Conservation (phyloP, 2,113 vertebrate genomes). For the Aplodontia rufa region DNA sequence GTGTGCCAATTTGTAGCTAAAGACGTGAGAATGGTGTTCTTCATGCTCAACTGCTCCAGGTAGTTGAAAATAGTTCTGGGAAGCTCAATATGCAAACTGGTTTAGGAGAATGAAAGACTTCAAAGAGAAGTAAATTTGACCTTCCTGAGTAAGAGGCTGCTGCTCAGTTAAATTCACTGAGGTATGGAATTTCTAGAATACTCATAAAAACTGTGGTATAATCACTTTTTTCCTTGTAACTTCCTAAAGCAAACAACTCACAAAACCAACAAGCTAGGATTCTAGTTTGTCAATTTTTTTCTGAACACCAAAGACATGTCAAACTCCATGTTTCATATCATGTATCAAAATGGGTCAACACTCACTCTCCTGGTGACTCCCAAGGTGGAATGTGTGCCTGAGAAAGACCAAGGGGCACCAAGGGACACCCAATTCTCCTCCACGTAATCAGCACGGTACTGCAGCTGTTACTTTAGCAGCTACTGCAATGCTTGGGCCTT, state of each 20-base stretch:
- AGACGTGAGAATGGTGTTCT: conserved; percentile 85
- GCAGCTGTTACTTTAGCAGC: not conserved
- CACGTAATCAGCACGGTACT: fast-evolving
- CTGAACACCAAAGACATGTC: not conserved
- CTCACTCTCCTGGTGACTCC: not conserved
- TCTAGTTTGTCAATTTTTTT: not conserved
- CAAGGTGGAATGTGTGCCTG: not conserved
- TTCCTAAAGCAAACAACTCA: not conserved
- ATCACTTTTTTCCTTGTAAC: not conserved
- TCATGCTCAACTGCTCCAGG: conserved; percentile 83
- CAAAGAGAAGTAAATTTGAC: conserved; percentile 80
- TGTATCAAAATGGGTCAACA: not conserved
- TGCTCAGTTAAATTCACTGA: conserved; percentile 45
- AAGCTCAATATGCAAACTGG: conserved; percentile 85
- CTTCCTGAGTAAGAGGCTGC: conserved; percentile 74
- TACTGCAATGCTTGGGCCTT: too few species aligned
- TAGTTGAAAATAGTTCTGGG: conserved; percentile 84
- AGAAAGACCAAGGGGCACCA: not conserved
- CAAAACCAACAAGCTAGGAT: not conserved
- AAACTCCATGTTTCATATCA: not conserved
- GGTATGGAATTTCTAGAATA: conserved; percentile 15
- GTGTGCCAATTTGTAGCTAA: conserved; percentile 86
- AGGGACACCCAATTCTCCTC: fast-evolving
- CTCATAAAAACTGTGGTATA: conserved; percentile 10
- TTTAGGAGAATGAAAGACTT: conserved; percentile 82